Base-by-base conservation (phyloP, 1,140 invertebrate species). In the Drosophila littoralis region DNA sequence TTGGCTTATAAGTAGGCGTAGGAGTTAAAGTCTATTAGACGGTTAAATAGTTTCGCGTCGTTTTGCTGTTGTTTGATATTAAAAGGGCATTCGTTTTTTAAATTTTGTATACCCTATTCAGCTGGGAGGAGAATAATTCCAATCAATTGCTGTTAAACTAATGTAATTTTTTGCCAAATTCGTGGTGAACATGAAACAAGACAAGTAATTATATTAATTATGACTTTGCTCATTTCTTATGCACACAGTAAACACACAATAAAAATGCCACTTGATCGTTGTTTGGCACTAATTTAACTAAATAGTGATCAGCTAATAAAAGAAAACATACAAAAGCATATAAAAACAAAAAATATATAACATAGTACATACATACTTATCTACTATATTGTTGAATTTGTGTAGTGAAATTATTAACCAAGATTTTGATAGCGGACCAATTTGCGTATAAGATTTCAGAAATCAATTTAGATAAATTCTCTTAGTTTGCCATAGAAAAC, bases 391-490 rank as follows among this genome's bases (percentile, higher is more conserved):
- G 82, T 91, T 88, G 68, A 90, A 90, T 86, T 90, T 82, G 77
- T 82, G 79, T 90, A 90, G 86, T 77, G 50, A 77, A 82, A 86
- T 90, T 90, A 85, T 85, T 90, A 86, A 85, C 66, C 72, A 89
- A 79, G 68, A 90, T 89, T 91, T 88, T 88, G 82, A 90, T 88
- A 90, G 86, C 80, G 88, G 86, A 90, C 88, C 88, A 90, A 91
- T 90, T 91, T 90, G 86, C 80, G 86, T 88, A 90, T 91, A 90
- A 90, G 88, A 90, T 91, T 90, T 86, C 75, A 75, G 74, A 89
- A 90, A 90, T 81, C 75, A 75, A 76, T 89, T 82, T 89, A 88
- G 84, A 84, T 68, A 73, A 86, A 88, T 75, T 84, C 63, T 80
- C 81, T 88, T 60, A 63, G 74, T 88, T 88, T 81, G 77, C 81